These are phyloP conservation scores for Epistrophella euchroma DNA, from an alignment of 2,888 invertebrate species.

Conservation along the genomic window DNA sequence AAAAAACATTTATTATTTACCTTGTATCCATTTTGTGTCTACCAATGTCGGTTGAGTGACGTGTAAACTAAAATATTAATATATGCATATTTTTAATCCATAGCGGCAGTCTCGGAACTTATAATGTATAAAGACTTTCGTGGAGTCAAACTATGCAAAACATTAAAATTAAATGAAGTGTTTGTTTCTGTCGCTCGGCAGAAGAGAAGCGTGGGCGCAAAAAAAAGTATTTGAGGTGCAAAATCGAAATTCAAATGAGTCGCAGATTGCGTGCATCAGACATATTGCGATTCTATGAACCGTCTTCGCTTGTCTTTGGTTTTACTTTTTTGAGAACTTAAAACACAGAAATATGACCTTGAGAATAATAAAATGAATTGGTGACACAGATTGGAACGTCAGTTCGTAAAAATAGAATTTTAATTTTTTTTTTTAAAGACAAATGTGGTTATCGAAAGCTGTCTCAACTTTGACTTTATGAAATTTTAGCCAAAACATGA, in stretches of 20 bases:
- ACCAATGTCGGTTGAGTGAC: constrained; percentile 13
- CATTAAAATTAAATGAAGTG: constrained; percentile 59
- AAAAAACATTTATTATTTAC: constrained; percentile 50
- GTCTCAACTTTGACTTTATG: neutral
- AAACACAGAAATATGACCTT: neutral
- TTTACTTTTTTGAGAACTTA: constrained; percentile 5
- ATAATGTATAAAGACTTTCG: constrained; percentile 8
- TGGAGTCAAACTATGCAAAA: constrained; percentile 33
- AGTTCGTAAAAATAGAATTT: neutral
- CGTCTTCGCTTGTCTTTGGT: constrained; percentile 41
- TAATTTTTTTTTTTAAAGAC: neutral
- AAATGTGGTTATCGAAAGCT: neutral
- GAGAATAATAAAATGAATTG: neutral
- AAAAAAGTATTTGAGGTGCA: constrained; percentile 45
- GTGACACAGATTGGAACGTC: neutral
- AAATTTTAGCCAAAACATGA: neutral
- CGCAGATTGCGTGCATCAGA: constrained; percentile 64
- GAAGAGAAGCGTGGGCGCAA: constrained; percentile 42
- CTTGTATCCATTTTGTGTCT: constrained; percentile 57
- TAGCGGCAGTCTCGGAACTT: constrained; percentile 14
- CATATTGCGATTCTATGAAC: constrained; percentile 26
- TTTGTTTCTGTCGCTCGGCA: constrained; percentile 25
- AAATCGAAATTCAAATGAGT: constrained; percentile 60
- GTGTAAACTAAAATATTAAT: neutral
- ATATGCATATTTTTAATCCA: neutral